phyloP scores from a whole-genome alignment of 2,888 invertebrate genomes.

The Neocrepidodera transversa region DNA sequence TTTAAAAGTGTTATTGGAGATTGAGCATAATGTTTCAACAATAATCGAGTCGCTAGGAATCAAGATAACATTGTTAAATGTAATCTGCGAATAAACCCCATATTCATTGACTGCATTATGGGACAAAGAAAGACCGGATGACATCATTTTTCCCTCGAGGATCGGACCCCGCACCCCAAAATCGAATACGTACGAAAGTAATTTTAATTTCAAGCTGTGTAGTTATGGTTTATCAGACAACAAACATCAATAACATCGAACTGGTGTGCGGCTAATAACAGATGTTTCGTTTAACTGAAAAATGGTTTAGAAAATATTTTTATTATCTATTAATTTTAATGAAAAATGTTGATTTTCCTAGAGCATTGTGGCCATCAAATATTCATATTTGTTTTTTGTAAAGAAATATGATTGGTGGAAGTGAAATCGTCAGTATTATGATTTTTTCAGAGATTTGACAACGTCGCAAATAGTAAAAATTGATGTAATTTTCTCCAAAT shows the following conservation, averaged over 20 bases:
- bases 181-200: constrained; percentile 23
- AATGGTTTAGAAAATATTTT: too few relatives aligned
- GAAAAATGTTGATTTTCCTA: too few relatives aligned
- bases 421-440: too few relatives aligned
- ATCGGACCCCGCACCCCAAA: constrained; percentile 24
- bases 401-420: too few relatives aligned
- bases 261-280: neutral
- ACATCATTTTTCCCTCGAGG: constrained; percentile 37
- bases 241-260: constrained; percentile 3
- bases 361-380: too few relatives aligned
- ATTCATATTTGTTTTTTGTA: too few relatives aligned
- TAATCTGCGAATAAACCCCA: constrained; percentile 37
- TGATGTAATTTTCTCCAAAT: too few relatives aligned
- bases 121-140: constrained; percentile 40
- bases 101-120: constrained; percentile 41
- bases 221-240: constrained; percentile 22
- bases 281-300: neutral
- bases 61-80: constrained; percentile 46
- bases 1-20: constrained; percentile 42
- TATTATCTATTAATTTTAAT: too few relatives aligned
- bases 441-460: too few relatives aligned
- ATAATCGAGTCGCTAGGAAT: constrained; percentile 46
- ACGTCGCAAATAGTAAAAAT: too few relatives aligned
- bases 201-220: constrained; percentile 24
- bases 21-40: constrained; percentile 47